Conservation (phyloP, 1,140 invertebrate genomes). For the Drosophila tristis region DNA sequence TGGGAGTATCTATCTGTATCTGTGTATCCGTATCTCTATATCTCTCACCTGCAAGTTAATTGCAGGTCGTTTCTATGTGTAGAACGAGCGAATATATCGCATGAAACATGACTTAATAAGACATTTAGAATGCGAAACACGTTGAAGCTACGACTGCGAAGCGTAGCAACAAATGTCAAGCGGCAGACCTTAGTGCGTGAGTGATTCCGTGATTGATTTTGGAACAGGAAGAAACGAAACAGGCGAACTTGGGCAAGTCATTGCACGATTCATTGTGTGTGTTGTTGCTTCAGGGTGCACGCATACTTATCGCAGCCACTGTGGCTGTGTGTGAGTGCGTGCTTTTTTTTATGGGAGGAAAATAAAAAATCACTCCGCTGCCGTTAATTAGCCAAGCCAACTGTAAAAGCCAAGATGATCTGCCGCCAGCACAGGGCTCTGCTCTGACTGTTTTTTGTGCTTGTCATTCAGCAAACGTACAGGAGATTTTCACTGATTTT, state of each 20-base stretch:
- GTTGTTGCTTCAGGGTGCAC: slow-evolving; percentile 27
- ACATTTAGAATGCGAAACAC: slow-evolving; percentile 60
- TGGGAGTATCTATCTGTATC: too few species aligned
- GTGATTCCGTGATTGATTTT: slow-evolving; percentile 56
- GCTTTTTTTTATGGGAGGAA: background rate
- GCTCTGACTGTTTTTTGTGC: too few species aligned
- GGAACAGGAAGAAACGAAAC: slow-evolving; percentile 62
- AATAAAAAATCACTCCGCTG: background rate
- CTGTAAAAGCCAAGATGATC: slow-evolving; percentile 49
- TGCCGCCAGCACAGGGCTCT: background rate
- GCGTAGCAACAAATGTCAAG: slow-evolving; percentile 60
- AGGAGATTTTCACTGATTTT: slow-evolving; percentile 42
- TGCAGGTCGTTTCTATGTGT: slow-evolving; percentile 25
- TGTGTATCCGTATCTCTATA: slow-evolving; percentile 1
- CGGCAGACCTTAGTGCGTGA: slow-evolving; percentile 45
- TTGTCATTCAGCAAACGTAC: slow-evolving; percentile 45
- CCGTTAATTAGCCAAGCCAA: slow-evolving; percentile 63
- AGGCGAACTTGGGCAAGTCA: slow-evolving; percentile 51
- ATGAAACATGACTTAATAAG: slow-evolving; percentile 34
- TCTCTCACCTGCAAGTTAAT: slow-evolving; percentile 34
- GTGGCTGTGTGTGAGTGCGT: slow-evolving; percentile 9
- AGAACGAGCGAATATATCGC: slow-evolving; percentile 20
- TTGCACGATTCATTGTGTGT: slow-evolving; percentile 52
- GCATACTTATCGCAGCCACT: slow-evolving; percentile 49
- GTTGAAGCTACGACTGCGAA: slow-evolving; percentile 32